These are phyloP conservation scores for Brachionus rotundiformis DNA, from an alignment of 1,140 invertebrate species.

Conservation along the genomic window DNA sequence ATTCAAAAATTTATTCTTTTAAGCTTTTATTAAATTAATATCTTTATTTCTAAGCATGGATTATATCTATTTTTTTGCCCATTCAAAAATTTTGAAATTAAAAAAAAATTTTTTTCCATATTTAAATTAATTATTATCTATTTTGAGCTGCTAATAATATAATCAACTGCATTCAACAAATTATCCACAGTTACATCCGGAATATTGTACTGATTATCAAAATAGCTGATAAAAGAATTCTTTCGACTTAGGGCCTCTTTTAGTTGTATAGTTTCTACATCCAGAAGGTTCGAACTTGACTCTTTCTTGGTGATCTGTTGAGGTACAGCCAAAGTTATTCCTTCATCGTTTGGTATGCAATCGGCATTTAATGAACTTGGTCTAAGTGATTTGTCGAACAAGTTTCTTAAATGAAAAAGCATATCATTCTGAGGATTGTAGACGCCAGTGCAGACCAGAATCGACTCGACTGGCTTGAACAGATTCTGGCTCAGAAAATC, in stretches of 20 bases:
- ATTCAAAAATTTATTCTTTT: too few species aligned
- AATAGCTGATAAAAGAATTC: slow-evolving; percentile 45
- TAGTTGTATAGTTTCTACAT: slow-evolving; percentile 16
- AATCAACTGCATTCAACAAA: slow-evolving; percentile 48
- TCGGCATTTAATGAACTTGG: background rate
- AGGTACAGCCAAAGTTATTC: background rate
- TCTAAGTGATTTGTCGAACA: slow-evolving; percentile 18
- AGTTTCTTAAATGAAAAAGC: slow-evolving; percentile 34
- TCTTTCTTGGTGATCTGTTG: background rate
- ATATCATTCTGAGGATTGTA: slow-evolving; percentile 54
- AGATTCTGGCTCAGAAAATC: background rate
- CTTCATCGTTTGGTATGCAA: background rate
- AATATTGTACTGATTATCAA: slow-evolving; percentile 38
- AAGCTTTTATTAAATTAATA: too few species aligned
- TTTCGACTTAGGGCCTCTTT: slow-evolving; percentile 25
- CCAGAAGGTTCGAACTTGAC: slow-evolving; percentile 9
- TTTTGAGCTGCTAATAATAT: slow-evolving; percentile 39
- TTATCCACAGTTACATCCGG: slow-evolving; percentile 47
- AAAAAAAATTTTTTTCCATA: too few species aligned
- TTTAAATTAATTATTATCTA: background rate
- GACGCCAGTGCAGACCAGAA: slow-evolving; percentile 64
- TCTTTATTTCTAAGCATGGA: too few species aligned
- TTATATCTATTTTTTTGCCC: too few species aligned
- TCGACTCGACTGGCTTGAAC: slow-evolving; percentile 58
- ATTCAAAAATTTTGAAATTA: too few species aligned